Evolutionary conservation across 2,888 invertebrate species (phyloP), one percentile per base, ranked within the genome.

Genomic region (Rotaria socialis): DNA sequence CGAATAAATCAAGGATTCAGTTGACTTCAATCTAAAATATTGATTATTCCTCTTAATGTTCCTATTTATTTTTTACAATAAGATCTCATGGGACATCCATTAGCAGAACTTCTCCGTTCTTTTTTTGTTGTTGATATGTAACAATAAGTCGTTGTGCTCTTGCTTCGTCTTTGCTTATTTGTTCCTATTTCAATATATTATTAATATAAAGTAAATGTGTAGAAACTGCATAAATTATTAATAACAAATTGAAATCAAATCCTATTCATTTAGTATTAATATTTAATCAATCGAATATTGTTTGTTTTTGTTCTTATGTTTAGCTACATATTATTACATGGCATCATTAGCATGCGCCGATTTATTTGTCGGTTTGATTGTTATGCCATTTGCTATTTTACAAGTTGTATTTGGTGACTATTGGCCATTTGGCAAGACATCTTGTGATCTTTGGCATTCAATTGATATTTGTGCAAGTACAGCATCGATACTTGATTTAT

Each of bases 391-490:
- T 41, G 52, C 60, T 52, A 84, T 58, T 74, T 50, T 86, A 8
- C 85, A 86, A 58, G 84, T 75, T 58, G 41, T 86, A 6, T 85
- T 43, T 43, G 85, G 55, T 84, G 58, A 86, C 11, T 85, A 80
- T 60, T 86, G 86, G 86, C 85, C 85, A 52, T 86, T 86, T 58
- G 86, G 86, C 10, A 58, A 86, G n/a, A n/a, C 75, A 24, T 56
- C 43, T 95, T 99, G 98, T 91, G 98, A 99, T 90, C 94, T 97
- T 43, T 99, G 98, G 97, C 94, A 97, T 86, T 97, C 97, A 0
- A 91, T 98, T 88, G 98, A 99, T 90, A 98, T 99, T 3, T 93
- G 98, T 2, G 97, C 97, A 89, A 96, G 96, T 89, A 98, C 99
- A 0, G 97, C 97, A 10, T 97, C 97, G 22, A 99, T 99, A 89